Evolutionary conservation across 2,888 invertebrate genomes (phyloP).

Genomic region (Norana najaformis): DNA sequence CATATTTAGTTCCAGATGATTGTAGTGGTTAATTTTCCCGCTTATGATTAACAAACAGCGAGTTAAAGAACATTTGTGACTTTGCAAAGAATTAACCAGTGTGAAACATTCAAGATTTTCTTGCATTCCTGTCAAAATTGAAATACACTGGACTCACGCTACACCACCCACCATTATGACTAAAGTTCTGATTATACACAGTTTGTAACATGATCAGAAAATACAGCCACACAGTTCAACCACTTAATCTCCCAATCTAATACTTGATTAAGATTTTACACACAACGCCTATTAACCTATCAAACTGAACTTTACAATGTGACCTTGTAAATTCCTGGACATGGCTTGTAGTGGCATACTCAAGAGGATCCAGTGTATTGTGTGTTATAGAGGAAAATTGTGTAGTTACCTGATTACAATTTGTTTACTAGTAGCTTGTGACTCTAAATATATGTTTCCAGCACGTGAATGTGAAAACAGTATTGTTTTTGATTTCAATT

Average conservation of each 20-base stretch:
- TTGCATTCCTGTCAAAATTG: not conserved
- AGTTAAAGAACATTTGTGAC: too few relatives aligned
- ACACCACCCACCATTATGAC: not conserved
- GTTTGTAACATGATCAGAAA: not conserved
- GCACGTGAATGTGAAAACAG: not conserved
- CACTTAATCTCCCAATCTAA: too few relatives aligned
- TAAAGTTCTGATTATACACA: not conserved
- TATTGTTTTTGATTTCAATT: not conserved
- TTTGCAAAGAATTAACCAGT: not conserved
- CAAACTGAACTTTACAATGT: not conserved
- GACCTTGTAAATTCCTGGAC: not conserved
- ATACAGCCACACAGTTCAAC: too few relatives aligned
- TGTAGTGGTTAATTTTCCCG: not conserved
- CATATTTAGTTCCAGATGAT: not conserved
- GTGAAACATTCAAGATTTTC: not conserved
- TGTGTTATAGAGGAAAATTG: not conserved
- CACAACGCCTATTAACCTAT: too few relatives aligned
- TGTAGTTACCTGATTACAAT: not conserved
- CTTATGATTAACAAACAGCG: not conserved
- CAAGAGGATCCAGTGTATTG: not conserved
- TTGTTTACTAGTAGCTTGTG: not conserved
- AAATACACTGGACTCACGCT: not conserved
- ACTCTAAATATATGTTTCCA: not conserved
- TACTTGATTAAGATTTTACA: too few relatives aligned
- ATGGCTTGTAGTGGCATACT: not conserved